phyloP scores from a whole-genome alignment of 2,797 vertebrate genomes.

The Acipenser oxyrinchus region DNA sequence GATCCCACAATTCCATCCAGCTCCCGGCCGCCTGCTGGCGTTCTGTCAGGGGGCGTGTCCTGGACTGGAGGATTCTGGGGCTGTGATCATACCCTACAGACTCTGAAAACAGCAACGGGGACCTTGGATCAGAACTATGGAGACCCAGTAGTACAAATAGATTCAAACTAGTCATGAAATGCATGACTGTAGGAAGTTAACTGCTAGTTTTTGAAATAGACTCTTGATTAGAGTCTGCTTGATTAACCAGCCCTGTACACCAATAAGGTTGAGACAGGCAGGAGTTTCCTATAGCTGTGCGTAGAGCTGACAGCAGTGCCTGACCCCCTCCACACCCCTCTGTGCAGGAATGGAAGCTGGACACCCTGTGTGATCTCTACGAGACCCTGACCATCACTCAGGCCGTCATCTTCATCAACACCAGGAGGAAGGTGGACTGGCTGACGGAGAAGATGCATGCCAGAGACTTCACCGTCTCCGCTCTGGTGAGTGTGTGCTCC shows the following conservation, averaged over 20 bases:
- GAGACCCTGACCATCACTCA: constrained; percentile 35
- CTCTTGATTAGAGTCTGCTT: too few relatives aligned
- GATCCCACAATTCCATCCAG: constrained; percentile 29
- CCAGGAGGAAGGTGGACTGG: constrained; percentile 35
- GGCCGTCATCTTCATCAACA: constrained; percentile 34
- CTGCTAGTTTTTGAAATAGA: neutral
- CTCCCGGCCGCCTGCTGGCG: constrained; percentile 22
- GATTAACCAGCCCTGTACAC: too few relatives aligned
- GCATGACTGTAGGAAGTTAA: neutral
- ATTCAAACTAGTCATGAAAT: neutral
- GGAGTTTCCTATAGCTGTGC: neutral
- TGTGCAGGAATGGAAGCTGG: constrained; percentile 35
- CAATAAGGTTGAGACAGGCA: neutral
- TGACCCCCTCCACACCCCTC: neutral
- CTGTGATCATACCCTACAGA: constrained; percentile 32
- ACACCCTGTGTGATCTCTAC: constrained; percentile 32
- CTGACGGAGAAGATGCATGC: constrained; percentile 34
- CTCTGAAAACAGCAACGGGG: constrained; percentile 39
- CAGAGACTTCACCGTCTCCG: constrained; percentile 35
- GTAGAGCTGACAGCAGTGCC: neutral
- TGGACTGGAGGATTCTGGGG: constrained; percentile 19
- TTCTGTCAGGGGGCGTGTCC: constrained; percentile 31
- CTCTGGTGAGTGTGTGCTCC: constrained; percentile 22
- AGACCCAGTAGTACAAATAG: neutral
- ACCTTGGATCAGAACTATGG: neutral